Evolutionary conservation across 2,113 vertebrate species (phyloP), one percentile per base, ranked within the genome.

Genomic region (Dryoscopus gambensis): DNA sequence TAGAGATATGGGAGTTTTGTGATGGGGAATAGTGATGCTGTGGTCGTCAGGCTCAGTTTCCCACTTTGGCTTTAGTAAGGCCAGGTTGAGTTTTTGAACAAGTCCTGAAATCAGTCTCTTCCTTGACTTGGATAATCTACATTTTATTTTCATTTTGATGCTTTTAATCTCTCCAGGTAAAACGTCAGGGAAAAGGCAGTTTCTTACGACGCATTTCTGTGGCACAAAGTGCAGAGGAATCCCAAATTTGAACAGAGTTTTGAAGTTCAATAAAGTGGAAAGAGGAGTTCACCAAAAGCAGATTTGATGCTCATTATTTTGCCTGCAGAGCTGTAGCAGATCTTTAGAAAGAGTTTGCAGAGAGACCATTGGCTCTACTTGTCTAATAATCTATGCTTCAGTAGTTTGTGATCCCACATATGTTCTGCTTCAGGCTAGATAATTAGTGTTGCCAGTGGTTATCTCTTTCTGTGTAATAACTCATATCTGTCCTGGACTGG

Each of bases 401-500:
- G 79, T 65, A 74, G 64, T 80, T 57, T 85, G 60, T 74, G 83
- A 65, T 74, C 83, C 47, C 56, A 52, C 63, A 30, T 71, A 69
- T 27, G 57, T 86, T 74, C 69, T 3, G 60, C 94, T 89, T 91
- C 80, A 75, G 86, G 60, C 56, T 89, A 63, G 60, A 60, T 78
- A 90, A 92, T 92, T 90, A 84, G 53, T 17, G 15, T 91, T 95
- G 84, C 80, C 64, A 50, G 84, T 75, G 30, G 89, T 89, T 90
- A 75, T 93, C 39, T n/a, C 64, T 92, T 77, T 57, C 59, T 39
- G 35, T 92, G 47, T 62, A 65, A 37, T 62, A 88, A 67, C 55
- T 88, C 55, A 1, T 88, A 67, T 87, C 68, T 92, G 24, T 47
- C 47, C 47, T 81, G 56, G 76, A 15, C 52, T 71, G 63, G 68